Conservation (phyloP, 92 coral and sea anemone species). For the Muricea muricata region DNA sequence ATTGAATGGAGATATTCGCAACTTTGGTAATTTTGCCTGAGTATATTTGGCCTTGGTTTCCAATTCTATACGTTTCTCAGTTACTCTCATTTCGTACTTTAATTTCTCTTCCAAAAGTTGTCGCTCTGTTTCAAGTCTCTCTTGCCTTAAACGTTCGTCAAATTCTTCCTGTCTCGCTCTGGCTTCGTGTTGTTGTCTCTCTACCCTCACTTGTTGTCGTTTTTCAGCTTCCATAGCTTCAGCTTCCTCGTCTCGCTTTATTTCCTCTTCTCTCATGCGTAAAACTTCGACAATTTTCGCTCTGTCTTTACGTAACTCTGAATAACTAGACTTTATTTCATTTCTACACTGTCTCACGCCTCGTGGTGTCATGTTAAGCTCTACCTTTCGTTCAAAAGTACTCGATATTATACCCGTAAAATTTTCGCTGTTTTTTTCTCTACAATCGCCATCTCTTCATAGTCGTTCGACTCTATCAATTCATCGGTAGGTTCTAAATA, state of each 20-base stretch:
- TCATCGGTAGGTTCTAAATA: too few species aligned
- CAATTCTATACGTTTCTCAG: slow-evolving; percentile 43
- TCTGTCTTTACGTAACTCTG: slow-evolving; percentile 49
- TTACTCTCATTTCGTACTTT: slow-evolving; percentile 42
- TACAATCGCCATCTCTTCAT: too few species aligned
- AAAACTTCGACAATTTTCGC: too few species aligned
- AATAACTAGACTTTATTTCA: slow-evolving; percentile 23
- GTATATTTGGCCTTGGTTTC: too few species aligned
- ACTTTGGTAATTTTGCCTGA: slow-evolving; percentile 48
- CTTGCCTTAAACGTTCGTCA: too few species aligned
- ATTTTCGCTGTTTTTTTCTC: slow-evolving; percentile 2
- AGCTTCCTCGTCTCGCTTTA: too few species aligned
- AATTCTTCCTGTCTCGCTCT: too few species aligned
- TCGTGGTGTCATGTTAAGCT: slow-evolving; percentile 37
- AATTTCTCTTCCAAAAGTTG: slow-evolving; percentile 52
- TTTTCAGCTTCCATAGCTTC: too few species aligned
- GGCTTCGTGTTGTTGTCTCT: too few species aligned
- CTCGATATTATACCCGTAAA: slow-evolving; percentile 44
- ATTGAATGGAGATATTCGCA: slow-evolving; percentile 58
- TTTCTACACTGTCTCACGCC: background rate
- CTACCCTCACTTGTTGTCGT: too few species aligned
- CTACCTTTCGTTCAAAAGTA: slow-evolving; percentile 50
- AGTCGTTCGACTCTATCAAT: too few species aligned
- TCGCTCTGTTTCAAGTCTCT: slow-evolving; percentile 55
- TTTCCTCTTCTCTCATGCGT: too few species aligned